A percentile compares a stretch with the other conserved stretches of the same genome.
These are phyloP conservation scores for Watsonalla cultraria DNA, from an alignment of 2,888 invertebrate genomes.

Conservation along the genomic window DNA sequence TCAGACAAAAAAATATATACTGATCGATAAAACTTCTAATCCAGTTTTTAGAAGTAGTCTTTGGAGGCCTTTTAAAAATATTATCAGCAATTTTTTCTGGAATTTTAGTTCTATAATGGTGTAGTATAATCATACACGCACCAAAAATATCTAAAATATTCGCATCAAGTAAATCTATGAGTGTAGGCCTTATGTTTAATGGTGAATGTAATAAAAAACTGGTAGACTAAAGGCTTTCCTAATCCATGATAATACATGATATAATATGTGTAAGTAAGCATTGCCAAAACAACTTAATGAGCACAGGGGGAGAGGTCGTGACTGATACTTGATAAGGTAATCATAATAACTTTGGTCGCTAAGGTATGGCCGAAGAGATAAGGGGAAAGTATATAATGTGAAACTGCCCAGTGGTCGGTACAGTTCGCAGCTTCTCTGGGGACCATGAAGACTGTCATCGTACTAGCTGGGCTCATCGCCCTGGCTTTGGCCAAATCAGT, in stretches of 20 bases:
- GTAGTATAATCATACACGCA: too few relatives aligned
- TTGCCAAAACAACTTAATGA: neutral
- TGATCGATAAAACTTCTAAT: too few relatives aligned
- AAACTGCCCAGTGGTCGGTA: neutral
- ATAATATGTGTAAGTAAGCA: neutral
- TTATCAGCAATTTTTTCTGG: too few relatives aligned
- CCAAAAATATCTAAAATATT: too few relatives aligned
- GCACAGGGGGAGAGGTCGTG: neutral
- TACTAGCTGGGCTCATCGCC: constrained; percentile 44
- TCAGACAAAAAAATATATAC: too few relatives aligned
- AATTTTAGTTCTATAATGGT: too few relatives aligned
- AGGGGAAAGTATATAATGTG: neutral
- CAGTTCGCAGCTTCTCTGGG: constrained; percentile 31
- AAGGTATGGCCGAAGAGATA: neutral
- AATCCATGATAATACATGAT: neutral
- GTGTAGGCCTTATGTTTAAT: too few relatives aligned
- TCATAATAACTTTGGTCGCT: neutral
- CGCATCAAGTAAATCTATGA: too few relatives aligned
- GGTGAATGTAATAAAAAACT: too few relatives aligned
- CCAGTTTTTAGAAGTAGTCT: too few relatives aligned
- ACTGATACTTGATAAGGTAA: neutral
- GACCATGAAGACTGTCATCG: constrained; percentile 53
- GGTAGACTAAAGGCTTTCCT: neutral
- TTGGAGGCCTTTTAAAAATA: too few relatives aligned
- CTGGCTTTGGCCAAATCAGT: constrained; percentile 33